Evolutionary conservation across 2,888 invertebrate genomes (phyloP).

Genomic region (Volucella inflata): DNA sequence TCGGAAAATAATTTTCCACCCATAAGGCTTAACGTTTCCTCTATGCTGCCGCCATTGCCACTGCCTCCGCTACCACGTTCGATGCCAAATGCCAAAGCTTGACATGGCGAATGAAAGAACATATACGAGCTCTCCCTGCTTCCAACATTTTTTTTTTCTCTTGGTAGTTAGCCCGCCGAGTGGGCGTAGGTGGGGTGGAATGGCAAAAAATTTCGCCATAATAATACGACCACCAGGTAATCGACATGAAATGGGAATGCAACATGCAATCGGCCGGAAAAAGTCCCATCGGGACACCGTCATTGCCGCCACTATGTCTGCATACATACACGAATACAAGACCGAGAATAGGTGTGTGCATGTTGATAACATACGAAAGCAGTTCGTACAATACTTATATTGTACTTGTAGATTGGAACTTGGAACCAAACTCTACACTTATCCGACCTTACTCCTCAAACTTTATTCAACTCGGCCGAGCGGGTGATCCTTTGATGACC

Average conservation of each 20-base stretch:
- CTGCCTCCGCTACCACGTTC: conserved; percentile 13
- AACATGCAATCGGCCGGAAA: conserved; percentile 75
- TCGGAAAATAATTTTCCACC: conserved; percentile 72
- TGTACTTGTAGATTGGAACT: conserved; percentile 22
- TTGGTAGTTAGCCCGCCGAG: background rate
- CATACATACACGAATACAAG: conserved; percentile 27
- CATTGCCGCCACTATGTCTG: conserved; percentile 56
- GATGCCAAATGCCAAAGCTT: conserved; percentile 55
- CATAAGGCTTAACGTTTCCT: conserved; percentile 41
- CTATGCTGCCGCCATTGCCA: conserved; percentile 2
- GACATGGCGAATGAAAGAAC: conserved; percentile 56
- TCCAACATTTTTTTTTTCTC: no score
- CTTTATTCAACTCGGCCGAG: background rate
- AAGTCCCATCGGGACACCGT: conserved; percentile 67
- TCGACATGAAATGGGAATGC: conserved; percentile 75
- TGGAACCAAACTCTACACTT: background rate
- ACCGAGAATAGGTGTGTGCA: conserved; percentile 28
- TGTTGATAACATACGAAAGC: background rate
- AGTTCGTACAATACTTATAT: conserved; percentile 24
- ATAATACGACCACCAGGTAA: conserved; percentile 74
- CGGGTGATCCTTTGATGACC: conserved; percentile 22
- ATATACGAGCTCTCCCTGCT: background rate
- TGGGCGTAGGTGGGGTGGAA: background rate
- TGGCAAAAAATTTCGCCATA: conserved; percentile 44
- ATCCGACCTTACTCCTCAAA: no score